phyloP scores from a whole-genome alignment of 2,797 vertebrate genomes.

The Chrosomus eos region DNA sequence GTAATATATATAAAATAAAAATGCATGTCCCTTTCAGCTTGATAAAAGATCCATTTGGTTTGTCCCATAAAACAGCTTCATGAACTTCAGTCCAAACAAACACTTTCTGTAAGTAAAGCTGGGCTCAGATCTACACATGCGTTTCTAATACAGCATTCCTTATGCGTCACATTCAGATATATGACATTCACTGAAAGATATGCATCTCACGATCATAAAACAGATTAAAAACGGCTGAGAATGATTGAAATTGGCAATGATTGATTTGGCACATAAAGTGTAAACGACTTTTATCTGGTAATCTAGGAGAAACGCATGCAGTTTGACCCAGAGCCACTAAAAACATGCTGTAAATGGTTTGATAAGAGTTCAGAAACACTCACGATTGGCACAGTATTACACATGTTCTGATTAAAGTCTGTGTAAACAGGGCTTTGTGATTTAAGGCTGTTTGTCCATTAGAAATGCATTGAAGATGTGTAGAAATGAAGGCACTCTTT shows the following conservation, averaged over 20 bases:
- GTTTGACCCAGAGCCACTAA: too few species aligned
- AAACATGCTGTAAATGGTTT: neutral
- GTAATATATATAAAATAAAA: neutral
- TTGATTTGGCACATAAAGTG: slow-evolving; percentile 24
- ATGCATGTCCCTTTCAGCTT: neutral
- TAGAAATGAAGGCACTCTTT: slow-evolving; percentile 70
- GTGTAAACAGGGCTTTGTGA: slow-evolving; percentile 3
- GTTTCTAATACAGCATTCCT: neutral
- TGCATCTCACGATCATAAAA: neutral
- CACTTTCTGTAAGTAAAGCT: neutral
- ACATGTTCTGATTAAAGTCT: neutral
- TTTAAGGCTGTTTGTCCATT: neutral
- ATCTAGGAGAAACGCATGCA: neutral
- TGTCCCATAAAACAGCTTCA: neutral
- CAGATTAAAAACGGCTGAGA: neutral
- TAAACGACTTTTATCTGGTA: neutral
- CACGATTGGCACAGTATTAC: neutral
- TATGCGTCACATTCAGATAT: slow-evolving; percentile 15
- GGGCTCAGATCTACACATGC: neutral
- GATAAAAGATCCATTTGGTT: slow-evolving; percentile 9
- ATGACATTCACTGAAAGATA: neutral
- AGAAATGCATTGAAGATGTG: neutral
- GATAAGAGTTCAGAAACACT: neutral
- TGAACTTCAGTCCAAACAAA: neutral
- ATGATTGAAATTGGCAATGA: slow-evolving; percentile 3